Percentiles rank a stretch among this genome's conserved stretches.
Evolutionary conservation across 2,888 invertebrate genomes (phyloP).

Genomic region (Zygaena filipendulae): DNA sequence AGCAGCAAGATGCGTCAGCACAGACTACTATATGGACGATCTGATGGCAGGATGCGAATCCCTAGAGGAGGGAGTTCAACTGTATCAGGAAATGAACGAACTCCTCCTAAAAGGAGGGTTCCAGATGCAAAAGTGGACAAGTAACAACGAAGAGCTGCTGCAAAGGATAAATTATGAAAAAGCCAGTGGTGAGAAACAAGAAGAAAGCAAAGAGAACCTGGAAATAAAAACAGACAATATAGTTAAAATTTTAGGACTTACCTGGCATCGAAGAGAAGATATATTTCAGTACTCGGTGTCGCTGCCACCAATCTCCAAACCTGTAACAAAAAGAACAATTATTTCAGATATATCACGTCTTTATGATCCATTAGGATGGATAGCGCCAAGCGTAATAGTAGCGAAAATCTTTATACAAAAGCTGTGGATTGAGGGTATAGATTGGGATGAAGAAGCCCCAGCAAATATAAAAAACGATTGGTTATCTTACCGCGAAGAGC

Average conservation of each 20-base stretch:
- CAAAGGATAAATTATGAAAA: too few relatives aligned
- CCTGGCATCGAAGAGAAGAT: slow-evolving; percentile 14
- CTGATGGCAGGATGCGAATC: slow-evolving; percentile 17
- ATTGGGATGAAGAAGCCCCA: slow-evolving; percentile 9
- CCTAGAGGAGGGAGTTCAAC: slow-evolving; percentile 12
- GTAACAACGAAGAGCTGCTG: too few relatives aligned
- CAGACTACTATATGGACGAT: slow-evolving; percentile 9
- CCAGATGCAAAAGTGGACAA: too few relatives aligned
- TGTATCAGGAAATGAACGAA: slow-evolving; percentile 13
- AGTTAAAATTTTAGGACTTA: slow-evolving; percentile 17
- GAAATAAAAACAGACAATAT: slow-evolving; percentile 11
- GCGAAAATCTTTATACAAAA: slow-evolving; percentile 10
- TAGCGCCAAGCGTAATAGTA: slow-evolving; percentile 13
- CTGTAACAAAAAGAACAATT: slow-evolving; percentile 8
- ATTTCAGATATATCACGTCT: slow-evolving; percentile 7
- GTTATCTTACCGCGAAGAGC: slow-evolving; percentile 8
- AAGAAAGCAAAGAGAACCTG: neutral
- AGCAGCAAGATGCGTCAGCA: slow-evolving; percentile 4
- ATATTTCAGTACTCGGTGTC: slow-evolving; percentile 13
- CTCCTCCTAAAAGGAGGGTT: slow-evolving; percentile 15
- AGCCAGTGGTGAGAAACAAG: neutral
- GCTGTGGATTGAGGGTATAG: slow-evolving; percentile 9
- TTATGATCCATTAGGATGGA: slow-evolving; percentile 16
- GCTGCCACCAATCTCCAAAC: slow-evolving; percentile 3
- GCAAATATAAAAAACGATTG: slow-evolving; percentile 9